Percentiles rank a stretch among this genome's conserved stretches.
These are phyloP conservation scores for Eristalis tenax DNA, from an alignment of 2,888 invertebrate genomes.

Conservation along the genomic window DNA sequence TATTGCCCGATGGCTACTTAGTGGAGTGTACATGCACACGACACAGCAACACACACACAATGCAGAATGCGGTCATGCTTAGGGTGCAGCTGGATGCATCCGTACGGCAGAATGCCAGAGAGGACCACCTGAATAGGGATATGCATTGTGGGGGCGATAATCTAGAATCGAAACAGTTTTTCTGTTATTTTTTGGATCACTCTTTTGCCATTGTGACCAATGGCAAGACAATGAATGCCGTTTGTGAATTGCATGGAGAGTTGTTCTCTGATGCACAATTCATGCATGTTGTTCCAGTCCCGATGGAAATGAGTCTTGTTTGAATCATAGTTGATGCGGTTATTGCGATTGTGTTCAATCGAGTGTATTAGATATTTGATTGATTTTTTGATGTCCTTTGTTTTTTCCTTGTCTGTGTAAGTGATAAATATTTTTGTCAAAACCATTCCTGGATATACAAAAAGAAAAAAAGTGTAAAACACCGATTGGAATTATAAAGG, in stretches of 20 bases:
- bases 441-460: no score
- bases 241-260: slow-evolving; percentile 16
- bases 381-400: neutral
- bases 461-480: no score
- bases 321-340: slow-evolving; percentile 17
- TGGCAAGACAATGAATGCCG: slow-evolving; percentile 7
- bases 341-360: slow-evolving; percentile 46
- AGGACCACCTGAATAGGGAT: slow-evolving; percentile 66
- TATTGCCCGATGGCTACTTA: slow-evolving; percentile 72
- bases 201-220: slow-evolving; percentile 19
- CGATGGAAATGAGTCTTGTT: slow-evolving; percentile 9
- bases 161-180: slow-evolving; percentile 45
- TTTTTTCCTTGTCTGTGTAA: neutral
- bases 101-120: neutral
- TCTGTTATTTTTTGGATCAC: slow-evolving; percentile 24
- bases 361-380: slow-evolving; percentile 42
- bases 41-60: slow-evolving; percentile 49
- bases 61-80: slow-evolving; percentile 42
- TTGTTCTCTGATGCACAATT: slow-evolving; percentile 37
- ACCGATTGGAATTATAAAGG: no score
- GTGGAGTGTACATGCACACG: slow-evolving; percentile 67
- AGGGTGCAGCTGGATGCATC: slow-evolving; percentile 44
- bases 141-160: slow-evolving; percentile 45
- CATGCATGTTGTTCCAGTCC: slow-evolving; percentile 7
- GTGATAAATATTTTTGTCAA: no score